Conservation (phyloP, 1,140 invertebrate species). For the Hycleus phaleratus region DNA sequence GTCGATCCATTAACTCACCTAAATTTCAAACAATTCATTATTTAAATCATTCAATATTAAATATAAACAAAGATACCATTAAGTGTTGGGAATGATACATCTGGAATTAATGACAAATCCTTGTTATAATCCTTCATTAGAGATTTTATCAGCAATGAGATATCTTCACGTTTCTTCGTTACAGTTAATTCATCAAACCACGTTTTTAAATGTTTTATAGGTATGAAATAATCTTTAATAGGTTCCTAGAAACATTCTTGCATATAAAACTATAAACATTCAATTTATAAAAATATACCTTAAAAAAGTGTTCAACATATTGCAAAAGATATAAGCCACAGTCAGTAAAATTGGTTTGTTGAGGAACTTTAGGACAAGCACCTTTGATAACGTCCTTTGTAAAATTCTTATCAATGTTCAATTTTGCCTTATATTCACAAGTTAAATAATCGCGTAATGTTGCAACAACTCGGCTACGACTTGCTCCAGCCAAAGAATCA, state of each 20-base stretch:
- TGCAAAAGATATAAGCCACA: constrained; percentile 94
- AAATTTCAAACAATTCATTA: constrained; percentile 2
- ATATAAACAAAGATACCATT: constrained; percentile 45
- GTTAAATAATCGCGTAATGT: constrained; percentile 83
- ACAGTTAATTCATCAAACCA: constrained; percentile 76
- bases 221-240: constrained; percentile 63
- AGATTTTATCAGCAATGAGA: constrained; percentile 62
- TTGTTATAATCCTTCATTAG: constrained; percentile 57
- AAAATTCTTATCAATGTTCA: constrained; percentile 54
- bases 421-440: constrained; percentile 81
- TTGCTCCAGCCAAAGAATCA: constrained; percentile 81
- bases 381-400: constrained; percentile 77
- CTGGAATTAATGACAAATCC: constrained; percentile 51
- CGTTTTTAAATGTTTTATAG: constrained; percentile 64
- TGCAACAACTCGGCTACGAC: constrained; percentile 71
- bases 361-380: constrained; percentile 79
- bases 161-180: constrained; percentile 69
- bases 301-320: constrained; percentile 94
- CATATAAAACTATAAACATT: not conserved
- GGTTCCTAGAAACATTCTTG: constrained; percentile 52
- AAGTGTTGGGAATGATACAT: constrained; percentile 55
- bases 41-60: not conserved
- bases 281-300: constrained; percentile 43
- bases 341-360: constrained; percentile 94
- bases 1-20: constrained; percentile 26